Evolutionary conservation across 2,113 vertebrate genomes (phyloP).

Genomic region (Callithrix jacchus): DNA sequence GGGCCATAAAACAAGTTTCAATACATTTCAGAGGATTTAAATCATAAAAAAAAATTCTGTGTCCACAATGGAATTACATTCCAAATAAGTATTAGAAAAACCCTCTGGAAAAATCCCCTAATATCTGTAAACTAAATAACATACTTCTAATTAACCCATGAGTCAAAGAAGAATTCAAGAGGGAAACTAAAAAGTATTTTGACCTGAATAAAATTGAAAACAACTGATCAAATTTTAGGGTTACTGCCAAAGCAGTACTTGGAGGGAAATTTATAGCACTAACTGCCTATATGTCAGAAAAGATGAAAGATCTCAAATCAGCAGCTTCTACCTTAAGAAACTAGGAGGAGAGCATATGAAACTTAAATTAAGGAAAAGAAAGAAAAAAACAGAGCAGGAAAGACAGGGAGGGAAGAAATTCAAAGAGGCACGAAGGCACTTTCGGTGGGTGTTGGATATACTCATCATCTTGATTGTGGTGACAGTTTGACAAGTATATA

Average conservation of each 20-base stretch:
- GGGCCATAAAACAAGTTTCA: conserved; percentile 6
- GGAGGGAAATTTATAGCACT: not conserved
- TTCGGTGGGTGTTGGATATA: not conserved
- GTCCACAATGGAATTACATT: not conserved
- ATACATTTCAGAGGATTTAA: conserved; percentile 44
- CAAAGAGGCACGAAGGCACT: not conserved
- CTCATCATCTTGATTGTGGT: not conserved
- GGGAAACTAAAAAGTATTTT: not conserved
- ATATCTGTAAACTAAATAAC: not conserved
- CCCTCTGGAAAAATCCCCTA: not conserved
- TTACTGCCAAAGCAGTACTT: not conserved
- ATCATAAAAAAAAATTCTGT: conserved; percentile 1
- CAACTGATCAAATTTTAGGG: not conserved
- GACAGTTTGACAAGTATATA: not conserved
- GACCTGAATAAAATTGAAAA: conserved; percentile 13
- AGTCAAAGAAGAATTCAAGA: conserved; percentile 8
- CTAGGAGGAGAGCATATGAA: not conserved
- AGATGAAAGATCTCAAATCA: not conserved
- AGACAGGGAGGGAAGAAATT: not conserved
- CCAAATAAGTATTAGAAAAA: not conserved
- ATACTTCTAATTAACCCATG: not conserved
- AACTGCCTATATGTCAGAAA: not conserved
- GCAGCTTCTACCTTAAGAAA: not conserved
- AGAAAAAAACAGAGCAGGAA: not conserved
- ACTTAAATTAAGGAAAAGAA: not conserved